Conservation (phyloP, 2,797 vertebrate species). For the Poliocrania exsul region DNA sequence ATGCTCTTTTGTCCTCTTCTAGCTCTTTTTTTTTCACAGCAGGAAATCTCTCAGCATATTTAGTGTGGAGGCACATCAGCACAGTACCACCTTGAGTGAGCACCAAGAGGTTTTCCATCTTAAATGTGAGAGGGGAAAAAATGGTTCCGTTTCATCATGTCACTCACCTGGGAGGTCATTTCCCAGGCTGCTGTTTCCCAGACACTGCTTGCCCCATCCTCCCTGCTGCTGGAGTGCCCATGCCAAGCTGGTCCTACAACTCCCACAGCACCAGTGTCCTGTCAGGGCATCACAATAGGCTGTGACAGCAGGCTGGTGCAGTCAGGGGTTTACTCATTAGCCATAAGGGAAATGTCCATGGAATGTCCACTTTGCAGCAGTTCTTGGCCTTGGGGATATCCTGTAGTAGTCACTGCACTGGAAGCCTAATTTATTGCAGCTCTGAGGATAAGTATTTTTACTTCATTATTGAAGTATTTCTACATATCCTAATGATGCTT, state of each 20-base stretch:
- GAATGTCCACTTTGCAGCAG: neutral
- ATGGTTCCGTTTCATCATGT: rapidly evolving
- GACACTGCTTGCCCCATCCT: neutral
- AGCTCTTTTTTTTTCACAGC: neutral
- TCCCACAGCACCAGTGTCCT: neutral
- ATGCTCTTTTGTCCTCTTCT: neutral
- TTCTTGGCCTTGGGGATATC: neutral
- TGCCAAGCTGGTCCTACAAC: neutral
- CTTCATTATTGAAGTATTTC: neutral
- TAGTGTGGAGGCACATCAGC: neutral
- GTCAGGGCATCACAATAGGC: rapidly evolving
- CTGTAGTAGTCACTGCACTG: neutral
- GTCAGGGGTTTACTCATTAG: neutral
- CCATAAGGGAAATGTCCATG: neutral
- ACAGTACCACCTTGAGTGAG: neutral
- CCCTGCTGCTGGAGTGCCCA: rapidly evolving
- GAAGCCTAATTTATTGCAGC: neutral
- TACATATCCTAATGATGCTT: neutral
- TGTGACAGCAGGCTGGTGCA: rapidly evolving
- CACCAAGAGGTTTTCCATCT: neutral
- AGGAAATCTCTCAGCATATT: neutral
- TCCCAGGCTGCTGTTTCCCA: neutral
- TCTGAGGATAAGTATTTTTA: neutral
- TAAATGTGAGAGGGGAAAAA: neutral
- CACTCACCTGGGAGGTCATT: neutral